These are phyloP conservation scores for Scaptomyza polygonia DNA, from an alignment of 2,888 invertebrate species.

Conservation along the genomic window DNA sequence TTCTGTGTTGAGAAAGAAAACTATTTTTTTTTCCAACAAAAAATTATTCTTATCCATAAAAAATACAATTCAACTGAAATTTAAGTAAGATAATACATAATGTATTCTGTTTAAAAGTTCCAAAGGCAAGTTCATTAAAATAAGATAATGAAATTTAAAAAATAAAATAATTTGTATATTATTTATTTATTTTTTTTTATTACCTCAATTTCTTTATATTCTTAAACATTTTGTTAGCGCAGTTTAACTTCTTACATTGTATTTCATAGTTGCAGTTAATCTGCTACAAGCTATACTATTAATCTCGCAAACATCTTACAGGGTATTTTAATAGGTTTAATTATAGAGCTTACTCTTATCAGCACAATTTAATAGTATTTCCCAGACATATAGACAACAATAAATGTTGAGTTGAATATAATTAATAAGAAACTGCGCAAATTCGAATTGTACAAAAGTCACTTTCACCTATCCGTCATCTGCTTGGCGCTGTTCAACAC, in stretches of 20 bases:
- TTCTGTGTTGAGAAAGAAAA: no score
- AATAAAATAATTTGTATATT: no score
- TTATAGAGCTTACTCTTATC: background rate
- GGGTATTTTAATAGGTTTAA: background rate
- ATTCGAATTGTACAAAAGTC: constrained; percentile 21
- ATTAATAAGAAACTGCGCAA: constrained; percentile 12
- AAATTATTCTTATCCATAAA: no score
- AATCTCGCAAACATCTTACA: background rate
- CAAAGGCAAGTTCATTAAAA: no score
- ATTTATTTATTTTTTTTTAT: no score
- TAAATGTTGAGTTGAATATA: background rate
- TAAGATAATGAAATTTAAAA: no score
- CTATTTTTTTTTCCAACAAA: no score
- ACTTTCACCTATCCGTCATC: constrained; percentile 10
- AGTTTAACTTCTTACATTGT: background rate
- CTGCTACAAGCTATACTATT: background rate
- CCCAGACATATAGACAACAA: constrained; percentile 8
- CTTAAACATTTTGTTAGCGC: no score
- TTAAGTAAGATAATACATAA: no score
- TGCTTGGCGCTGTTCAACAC: constrained; percentile 1
- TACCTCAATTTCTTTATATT: no score
- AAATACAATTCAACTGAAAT: no score
- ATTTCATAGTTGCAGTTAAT: background rate
- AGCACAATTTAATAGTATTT: background rate
- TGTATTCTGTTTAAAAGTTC: no score